Base-by-base conservation (phyloP, 2,797 vertebrate genomes). In the Columba guinea region DNA sequence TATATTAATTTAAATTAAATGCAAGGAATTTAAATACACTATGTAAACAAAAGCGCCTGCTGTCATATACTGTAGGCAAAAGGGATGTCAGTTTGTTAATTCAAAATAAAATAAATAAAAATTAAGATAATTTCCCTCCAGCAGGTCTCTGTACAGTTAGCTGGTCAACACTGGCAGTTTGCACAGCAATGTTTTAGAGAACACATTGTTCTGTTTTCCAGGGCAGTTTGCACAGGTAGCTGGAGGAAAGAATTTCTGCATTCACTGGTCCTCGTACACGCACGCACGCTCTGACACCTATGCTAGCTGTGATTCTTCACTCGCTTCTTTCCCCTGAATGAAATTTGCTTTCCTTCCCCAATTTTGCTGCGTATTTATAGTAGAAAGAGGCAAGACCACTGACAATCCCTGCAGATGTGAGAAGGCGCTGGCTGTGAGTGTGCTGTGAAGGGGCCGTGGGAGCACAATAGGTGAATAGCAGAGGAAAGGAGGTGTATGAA, bases 401-500 rank as follows among this genome's bases (percentile, higher is more conserved):
- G 80, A 39, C 30, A 83, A 16, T 51, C 28, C 37, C 53, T 60
- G 65, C 39, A 71, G 28, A 65, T 74, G 39, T 15, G 41, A 28
- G 81, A 74, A 87, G 9, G 32, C 13, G 4, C 30, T 34, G 46
- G 39, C 80, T 76, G 10, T 70, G 87, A 37, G 35, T 21, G 34
- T 53, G 53, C 49, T 78, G 41, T 62, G 65, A 68, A 71, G 64
- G 23, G 60, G 20, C 53, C 58, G n/a, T 76, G 46, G 41, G 30
- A 64, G 28, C 56, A 80, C 55, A 92, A 65, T 55, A 69, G 68
- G 51, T 7, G 3, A 91, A 91, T 55, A 78, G 62, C 51, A 53
- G 62, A 92, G 88, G 58, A 91, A 73, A 82, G 81, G 87, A 93
- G 86, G 51, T 94, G 28, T 89, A n/a, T 81, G 74, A 85, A 88